A percentile compares a stretch with the other conserved stretches of the same genome.
Evolutionary conservation across 1,140 invertebrate species (phyloP).

Genomic region (Augochlora pura): DNA sequence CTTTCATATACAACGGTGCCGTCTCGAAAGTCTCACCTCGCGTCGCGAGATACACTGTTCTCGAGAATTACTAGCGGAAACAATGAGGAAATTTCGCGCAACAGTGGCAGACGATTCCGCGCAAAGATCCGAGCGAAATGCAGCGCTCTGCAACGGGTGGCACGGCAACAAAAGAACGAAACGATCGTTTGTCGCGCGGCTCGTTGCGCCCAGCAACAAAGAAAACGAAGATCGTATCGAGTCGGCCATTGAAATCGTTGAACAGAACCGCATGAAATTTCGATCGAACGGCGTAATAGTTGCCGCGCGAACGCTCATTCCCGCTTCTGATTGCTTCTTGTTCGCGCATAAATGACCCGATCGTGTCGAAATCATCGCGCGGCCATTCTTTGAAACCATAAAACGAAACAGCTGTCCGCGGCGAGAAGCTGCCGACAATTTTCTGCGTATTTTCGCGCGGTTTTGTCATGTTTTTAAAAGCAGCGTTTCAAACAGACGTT

Average conservation of each 20-base stretch:
- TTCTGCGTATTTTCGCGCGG: no score
- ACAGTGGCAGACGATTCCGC: background rate
- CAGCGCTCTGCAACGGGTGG: no score
- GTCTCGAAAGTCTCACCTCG: no score
- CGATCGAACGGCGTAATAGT: background rate
- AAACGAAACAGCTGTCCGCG: no score
- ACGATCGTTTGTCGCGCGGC: slow-evolving; percentile 12
- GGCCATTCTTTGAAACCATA: no score
- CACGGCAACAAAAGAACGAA: slow-evolving; percentile 13
- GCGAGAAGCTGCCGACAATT: no score
- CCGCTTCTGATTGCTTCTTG: background rate
- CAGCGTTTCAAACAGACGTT: no score
- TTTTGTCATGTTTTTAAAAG: no score
- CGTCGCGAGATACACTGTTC: background rate
- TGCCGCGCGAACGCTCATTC: background rate
- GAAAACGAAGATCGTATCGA: background rate
- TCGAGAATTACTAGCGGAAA: background rate
- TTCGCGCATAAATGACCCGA: background rate
- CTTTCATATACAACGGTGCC: no score
- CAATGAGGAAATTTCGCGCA: slow-evolving; percentile 14
- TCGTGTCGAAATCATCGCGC: background rate
- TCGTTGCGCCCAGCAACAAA: background rate
- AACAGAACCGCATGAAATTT: background rate
- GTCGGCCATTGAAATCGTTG: no score
- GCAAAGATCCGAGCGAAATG: background rate